A percentile compares a stretch with the other conserved stretches of the same genome.
Evolutionary conservation across 92 coral and sea anemone genomes (phyloP).

Genomic region (Epizoanthus rinbou): DNA sequence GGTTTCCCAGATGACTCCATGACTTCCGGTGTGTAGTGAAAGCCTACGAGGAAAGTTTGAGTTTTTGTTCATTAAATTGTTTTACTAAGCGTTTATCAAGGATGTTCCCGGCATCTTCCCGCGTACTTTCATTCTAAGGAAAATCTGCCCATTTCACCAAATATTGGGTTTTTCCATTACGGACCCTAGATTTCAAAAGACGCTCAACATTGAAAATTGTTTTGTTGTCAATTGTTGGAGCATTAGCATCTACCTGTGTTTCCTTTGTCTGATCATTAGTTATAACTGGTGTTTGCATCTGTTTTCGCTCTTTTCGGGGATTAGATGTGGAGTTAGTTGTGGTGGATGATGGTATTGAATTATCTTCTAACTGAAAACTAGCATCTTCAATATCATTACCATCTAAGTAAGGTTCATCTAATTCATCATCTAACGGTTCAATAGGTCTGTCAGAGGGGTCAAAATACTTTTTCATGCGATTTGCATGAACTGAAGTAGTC

Average conservation of each 20-base stretch:
- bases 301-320: neutral
- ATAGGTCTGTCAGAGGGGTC: slow-evolving; percentile 34
- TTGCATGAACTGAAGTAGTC: slow-evolving; percentile 7
- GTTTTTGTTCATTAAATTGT: neutral
- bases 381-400: slow-evolving; percentile 9
- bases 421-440: slow-evolving; percentile 3
- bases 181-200: slow-evolving; percentile 41
- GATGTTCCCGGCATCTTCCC: slow-evolving; percentile 58
- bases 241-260: no score
- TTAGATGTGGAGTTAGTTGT: neutral
- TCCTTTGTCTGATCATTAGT: no score
- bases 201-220: slow-evolving; percentile 54
- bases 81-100: slow-evolving; percentile 22
- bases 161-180: slow-evolving; percentile 42
- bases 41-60: neutral
- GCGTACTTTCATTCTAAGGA: slow-evolving; percentile 38
- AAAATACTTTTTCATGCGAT: slow-evolving; percentile 26
- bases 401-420: slow-evolving; percentile 12
- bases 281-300: neutral
- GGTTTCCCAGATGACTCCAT: neutral
- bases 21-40: no score
- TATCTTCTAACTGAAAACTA: neutral
- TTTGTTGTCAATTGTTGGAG: slow-evolving; percentile 3
- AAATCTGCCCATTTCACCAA: slow-evolving; percentile 58
- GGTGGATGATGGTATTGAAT: neutral